A percentile compares a stretch with the other conserved stretches of the same genome.
These are phyloP conservation scores for Brachynemurus nebulosus DNA, from an alignment of 2,888 invertebrate genomes.

Conservation along the genomic window DNA sequence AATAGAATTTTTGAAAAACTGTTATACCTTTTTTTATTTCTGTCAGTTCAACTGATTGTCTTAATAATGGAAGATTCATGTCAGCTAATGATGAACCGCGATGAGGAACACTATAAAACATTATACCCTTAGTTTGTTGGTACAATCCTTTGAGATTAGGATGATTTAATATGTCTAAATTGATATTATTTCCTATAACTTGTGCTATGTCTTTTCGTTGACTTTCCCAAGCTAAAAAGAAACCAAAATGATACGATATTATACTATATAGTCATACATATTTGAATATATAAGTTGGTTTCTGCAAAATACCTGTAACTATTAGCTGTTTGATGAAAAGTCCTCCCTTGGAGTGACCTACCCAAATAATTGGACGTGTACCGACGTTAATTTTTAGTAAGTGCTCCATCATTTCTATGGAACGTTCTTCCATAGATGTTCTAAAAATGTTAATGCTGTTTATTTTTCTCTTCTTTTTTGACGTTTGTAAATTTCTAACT, in stretches of 20 bases:
- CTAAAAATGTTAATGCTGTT: too few species aligned
- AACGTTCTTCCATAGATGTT: slow-evolving; percentile 47
- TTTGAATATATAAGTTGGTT: slow-evolving; percentile 8
- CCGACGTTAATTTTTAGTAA: slow-evolving; percentile 54
- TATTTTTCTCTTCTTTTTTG: too few species aligned
- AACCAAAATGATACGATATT: not conserved
- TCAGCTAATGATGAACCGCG: slow-evolving; percentile 66
- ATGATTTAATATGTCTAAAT: too few species aligned
- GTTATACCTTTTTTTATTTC: slow-evolving; percentile 67
- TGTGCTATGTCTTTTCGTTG: not conserved
- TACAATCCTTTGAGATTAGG: slow-evolving; percentile 26
- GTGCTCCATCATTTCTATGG: slow-evolving; percentile 55
- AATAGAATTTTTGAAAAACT: too few species aligned
- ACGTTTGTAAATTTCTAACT: too few species aligned
- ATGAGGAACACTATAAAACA: slow-evolving; percentile 83
- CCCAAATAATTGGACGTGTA: slow-evolving; percentile 66
- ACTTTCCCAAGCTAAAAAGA: slow-evolving; percentile 8
- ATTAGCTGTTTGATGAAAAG: slow-evolving; percentile 74
- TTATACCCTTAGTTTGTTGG: slow-evolving; percentile 44
- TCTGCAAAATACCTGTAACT: slow-evolving; percentile 54
- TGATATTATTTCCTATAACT: too few species aligned
- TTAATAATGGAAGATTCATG: slow-evolving; percentile 55
- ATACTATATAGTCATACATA: not conserved
- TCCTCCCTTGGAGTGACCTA: slow-evolving; percentile 79
- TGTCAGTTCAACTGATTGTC: slow-evolving; percentile 61